Evolutionary conservation across 2,888 invertebrate species (phyloP).

Genomic region (Papilio demoleus): DNA sequence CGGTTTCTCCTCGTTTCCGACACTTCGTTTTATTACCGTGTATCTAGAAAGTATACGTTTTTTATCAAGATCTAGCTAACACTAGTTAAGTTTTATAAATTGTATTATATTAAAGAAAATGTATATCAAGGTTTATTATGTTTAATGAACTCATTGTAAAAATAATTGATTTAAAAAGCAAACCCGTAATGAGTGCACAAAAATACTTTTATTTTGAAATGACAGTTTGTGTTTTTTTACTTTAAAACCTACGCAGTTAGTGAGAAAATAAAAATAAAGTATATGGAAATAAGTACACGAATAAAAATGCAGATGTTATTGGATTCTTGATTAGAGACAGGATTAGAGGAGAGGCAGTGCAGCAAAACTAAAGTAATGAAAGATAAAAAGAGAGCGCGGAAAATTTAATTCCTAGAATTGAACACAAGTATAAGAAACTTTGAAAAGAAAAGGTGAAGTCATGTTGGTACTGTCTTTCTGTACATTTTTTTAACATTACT

Average conservation of each 20-base stretch:
- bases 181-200: too few relatives aligned
- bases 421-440: neutral
- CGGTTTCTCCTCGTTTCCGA: constrained; percentile 17
- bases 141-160: too few relatives aligned
- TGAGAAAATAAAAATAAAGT: neutral
- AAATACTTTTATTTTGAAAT: too few relatives aligned
- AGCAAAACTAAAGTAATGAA: neutral
- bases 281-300: neutral
- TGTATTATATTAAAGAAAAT: too few relatives aligned
- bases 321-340: constrained; percentile 9
- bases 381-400: neutral
- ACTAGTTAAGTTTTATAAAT: neutral
- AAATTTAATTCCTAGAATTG: neutral
- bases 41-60: constrained; percentile 1
- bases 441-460: too few relatives aligned
- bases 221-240: too few relatives aligned
- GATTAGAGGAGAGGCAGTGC: constrained; percentile 10
- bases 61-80: neutral
- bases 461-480: too few relatives aligned
- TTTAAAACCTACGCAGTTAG: too few relatives aligned
- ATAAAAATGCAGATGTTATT: constrained; percentile 9
- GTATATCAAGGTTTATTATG: too few relatives aligned
- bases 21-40: neutral
- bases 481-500: too few relatives aligned
- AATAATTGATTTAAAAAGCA: too few relatives aligned